These are phyloP conservation scores for Crotalus viridis DNA, from an alignment of 2,113 vertebrate species.

Conservation along the genomic window DNA sequence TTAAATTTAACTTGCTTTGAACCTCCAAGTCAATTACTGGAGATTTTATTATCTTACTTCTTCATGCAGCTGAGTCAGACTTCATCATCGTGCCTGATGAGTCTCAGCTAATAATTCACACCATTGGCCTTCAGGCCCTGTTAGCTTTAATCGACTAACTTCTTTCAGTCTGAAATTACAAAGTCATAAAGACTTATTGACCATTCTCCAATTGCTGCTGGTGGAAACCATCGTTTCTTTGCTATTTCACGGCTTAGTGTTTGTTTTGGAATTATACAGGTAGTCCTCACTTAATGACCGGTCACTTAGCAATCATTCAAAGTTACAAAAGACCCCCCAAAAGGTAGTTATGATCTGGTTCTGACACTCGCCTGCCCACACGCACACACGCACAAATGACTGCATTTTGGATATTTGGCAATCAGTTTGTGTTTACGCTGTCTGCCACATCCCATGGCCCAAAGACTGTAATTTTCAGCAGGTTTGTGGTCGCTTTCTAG, in stretches of 20 bases:
- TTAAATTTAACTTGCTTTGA: background rate
- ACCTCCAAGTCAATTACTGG: background rate
- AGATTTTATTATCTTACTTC: background rate
- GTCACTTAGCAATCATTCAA: background rate
- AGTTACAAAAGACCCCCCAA: background rate
- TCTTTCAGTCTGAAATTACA: background rate
- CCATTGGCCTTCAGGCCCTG: background rate
- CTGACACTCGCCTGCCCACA: background rate
- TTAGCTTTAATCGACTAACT: constrained; percentile 3
- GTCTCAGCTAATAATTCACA: background rate
- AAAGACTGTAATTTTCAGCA: background rate
- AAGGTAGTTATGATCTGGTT: background rate
- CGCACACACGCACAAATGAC: background rate
- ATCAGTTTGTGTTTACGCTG: background rate
- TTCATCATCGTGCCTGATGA: background rate
- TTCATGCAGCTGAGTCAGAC: background rate
- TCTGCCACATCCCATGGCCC: background rate
- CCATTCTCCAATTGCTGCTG: background rate
- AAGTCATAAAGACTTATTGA: background rate
- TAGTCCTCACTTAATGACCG: background rate
- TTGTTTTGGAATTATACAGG: background rate
- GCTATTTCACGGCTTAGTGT: background rate
- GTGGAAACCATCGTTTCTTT: background rate
- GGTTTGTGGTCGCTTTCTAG: background rate
- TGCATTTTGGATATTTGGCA: background rate